phyloP scores from a whole-genome alignment of 2,113 vertebrate species.

The Thermophis baileyi region DNA sequence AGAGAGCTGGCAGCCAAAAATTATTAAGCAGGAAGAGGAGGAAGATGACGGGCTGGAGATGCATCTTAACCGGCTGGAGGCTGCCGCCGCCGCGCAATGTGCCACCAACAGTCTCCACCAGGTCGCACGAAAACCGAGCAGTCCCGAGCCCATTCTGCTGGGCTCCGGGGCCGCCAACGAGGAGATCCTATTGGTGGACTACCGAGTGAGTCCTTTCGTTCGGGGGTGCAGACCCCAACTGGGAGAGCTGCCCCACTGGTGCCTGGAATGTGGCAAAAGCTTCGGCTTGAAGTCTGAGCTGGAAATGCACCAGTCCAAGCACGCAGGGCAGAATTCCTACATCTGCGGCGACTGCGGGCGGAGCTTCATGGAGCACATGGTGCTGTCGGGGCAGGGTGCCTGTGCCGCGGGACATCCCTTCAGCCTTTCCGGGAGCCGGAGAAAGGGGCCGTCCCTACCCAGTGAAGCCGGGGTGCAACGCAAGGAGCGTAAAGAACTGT shows the following conservation, averaged over 20 bases:
- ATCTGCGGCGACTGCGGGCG: conserved; percentile 64
- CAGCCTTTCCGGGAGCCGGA: conserved; percentile 8
- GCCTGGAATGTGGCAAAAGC: conserved; percentile 63
- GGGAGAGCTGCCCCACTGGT: conserved; percentile 60
- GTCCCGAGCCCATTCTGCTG: fast-evolving
- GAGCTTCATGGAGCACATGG: conserved; percentile 55
- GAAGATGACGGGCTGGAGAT: not conserved
- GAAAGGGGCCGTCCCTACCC: not conserved
- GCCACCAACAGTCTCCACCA: not conserved
- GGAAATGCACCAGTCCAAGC: conserved; percentile 53
- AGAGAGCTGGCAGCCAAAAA: not conserved
- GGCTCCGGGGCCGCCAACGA: not conserved
- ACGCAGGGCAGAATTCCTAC: conserved; percentile 52
- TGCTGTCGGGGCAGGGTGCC: conserved; percentile 32
- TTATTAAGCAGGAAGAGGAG: not conserved
- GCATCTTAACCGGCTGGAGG: not conserved
- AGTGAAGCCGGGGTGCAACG: not conserved
- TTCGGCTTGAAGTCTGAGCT: conserved; percentile 61
- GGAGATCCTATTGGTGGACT: not conserved
- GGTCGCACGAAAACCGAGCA: not conserved
- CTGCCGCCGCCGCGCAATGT: fast-evolving
- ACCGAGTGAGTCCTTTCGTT: not conserved
- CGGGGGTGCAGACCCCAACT: conserved; percentile 23
- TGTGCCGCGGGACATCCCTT: conserved; percentile 15
- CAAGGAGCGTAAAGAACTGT: conserved; percentile 59